phyloP scores from a whole-genome alignment of 2,797 vertebrate genomes.

The Amazona ochrocephala region DNA sequence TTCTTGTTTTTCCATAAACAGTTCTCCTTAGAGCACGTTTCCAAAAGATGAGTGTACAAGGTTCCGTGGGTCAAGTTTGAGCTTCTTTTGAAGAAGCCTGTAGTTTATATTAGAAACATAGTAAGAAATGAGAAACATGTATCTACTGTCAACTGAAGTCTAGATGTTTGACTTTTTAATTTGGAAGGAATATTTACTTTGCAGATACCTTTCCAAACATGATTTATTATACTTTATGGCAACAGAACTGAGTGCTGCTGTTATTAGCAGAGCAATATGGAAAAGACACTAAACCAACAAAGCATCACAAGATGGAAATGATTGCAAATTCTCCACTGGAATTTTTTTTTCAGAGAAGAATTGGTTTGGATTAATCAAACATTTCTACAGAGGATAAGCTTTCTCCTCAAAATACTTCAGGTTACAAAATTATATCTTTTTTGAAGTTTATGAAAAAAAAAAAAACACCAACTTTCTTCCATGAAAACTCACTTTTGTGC shows the following conservation, averaged over 20 bases:
- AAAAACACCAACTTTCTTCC: rapidly evolving
- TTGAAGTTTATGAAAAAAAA: neutral
- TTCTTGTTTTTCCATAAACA: neutral
- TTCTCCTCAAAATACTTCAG: neutral
- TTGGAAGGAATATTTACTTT: neutral
- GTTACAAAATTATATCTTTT: neutral
- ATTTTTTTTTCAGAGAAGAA: neutral
- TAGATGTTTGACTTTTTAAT: neutral
- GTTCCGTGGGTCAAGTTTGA: neutral
- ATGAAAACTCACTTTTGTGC: neutral
- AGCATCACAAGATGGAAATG: neutral
- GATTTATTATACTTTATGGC: neutral
- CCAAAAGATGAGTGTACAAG: neutral
- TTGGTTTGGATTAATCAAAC: neutral
- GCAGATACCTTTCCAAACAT: neutral
- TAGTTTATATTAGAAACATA: neutral
- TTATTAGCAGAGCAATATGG: neutral
- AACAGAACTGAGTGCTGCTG: neutral
- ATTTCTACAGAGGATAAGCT: neutral
- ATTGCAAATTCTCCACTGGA: neutral
- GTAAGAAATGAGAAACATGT: neutral
- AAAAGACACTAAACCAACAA: neutral
- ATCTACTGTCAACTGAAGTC: neutral
- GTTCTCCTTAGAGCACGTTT: neutral
- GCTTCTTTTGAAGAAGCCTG: neutral